phyloP scores from a whole-genome alignment of 2,888 invertebrate species.

The Leptinotarsa haldemani region DNA sequence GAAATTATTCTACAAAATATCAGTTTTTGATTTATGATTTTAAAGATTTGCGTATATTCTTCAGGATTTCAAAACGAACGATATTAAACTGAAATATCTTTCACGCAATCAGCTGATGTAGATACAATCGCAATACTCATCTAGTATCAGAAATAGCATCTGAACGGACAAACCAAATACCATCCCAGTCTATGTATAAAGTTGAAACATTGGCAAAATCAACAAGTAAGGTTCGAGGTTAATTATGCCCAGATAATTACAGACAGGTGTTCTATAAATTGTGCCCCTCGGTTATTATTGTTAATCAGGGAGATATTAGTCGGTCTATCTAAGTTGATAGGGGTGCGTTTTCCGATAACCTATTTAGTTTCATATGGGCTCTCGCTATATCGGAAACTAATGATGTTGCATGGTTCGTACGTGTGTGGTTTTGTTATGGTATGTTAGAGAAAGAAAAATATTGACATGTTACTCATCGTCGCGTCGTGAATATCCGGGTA shows the following conservation, averaged over 20 bases:
- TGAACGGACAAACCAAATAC: slow-evolving; percentile 22
- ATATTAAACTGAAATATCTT: too few relatives aligned
- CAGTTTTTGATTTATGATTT: too few relatives aligned
- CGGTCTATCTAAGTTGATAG: slow-evolving; percentile 38
- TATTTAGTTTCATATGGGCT: slow-evolving; percentile 41
- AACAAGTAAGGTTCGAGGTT: slow-evolving; percentile 58
- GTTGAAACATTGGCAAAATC: slow-evolving; percentile 56
- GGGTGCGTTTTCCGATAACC: slow-evolving; percentile 43
- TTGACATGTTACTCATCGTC: not conserved
- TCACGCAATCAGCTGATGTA: too few relatives aligned
- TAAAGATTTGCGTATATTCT: too few relatives aligned
- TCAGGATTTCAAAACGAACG: too few relatives aligned
- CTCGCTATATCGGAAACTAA: slow-evolving; percentile 29
- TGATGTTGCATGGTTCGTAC: not conserved
- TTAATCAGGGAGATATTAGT: slow-evolving; percentile 59
- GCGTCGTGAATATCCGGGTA: not conserved
- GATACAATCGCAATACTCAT: slow-evolving; percentile 33
- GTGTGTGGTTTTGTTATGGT: not conserved
- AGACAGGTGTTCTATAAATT: slow-evolving; percentile 61
- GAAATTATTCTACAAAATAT: too few relatives aligned
- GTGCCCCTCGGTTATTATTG: slow-evolving; percentile 59
- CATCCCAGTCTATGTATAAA: slow-evolving; percentile 32
- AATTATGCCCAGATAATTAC: slow-evolving; percentile 60
- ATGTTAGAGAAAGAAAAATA: slow-evolving; percentile 19
- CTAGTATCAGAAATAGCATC: slow-evolving; percentile 39